Evolutionary conservation across 2,888 invertebrate species (phyloP), one percentile per base, ranked within the genome.

Genomic region (Xestia sexstrigata): DNA sequence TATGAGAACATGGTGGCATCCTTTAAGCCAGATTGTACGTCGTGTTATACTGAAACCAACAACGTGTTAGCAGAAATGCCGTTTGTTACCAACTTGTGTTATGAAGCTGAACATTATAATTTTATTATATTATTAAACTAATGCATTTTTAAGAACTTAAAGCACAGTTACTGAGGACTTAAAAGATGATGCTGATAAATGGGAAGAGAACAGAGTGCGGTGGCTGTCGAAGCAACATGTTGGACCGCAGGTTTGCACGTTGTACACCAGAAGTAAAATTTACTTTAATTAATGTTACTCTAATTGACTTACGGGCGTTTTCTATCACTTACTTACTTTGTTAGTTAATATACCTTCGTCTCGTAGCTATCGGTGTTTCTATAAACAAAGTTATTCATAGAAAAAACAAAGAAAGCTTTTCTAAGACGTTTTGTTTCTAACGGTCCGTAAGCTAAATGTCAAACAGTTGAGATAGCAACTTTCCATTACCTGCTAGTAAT

Each of bases 11-110:
- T 20, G 52, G 72, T 72, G 74, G 75, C 84, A 83, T 83, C 81
- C 72, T 81, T 67, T 81, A 81, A 83, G 84, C 84, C 63, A 78
- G 81, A 78, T 78, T 75, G 70, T 73, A 75, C 23, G 55, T 74
- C 58, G 60, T 26, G 49, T 52, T 23, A 69, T 80, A 39, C 42
- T 55, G 65, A 45, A 49, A 42, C 66, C 39, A 45, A 60, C 79
- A 66, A 42, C 13, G 30, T 58, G 52, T 23, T 17, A 42, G 13
- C 45, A 72, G 35, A 72, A 58, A n/a, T 39, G 2, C 30, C 8
- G 39, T 60, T 69, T 79, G 69, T 20, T 52, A 52, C 65, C 11
- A 66, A 60, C 42, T 23, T n/a, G 45, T 13, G 23, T 23, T 58
- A 58, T 63, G 15, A 11, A 55, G 35, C 42, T 39, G 15, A 47